Conservation (phyloP, 1,140 invertebrate genomes). For the Temnothorax longispinosus region DNA sequence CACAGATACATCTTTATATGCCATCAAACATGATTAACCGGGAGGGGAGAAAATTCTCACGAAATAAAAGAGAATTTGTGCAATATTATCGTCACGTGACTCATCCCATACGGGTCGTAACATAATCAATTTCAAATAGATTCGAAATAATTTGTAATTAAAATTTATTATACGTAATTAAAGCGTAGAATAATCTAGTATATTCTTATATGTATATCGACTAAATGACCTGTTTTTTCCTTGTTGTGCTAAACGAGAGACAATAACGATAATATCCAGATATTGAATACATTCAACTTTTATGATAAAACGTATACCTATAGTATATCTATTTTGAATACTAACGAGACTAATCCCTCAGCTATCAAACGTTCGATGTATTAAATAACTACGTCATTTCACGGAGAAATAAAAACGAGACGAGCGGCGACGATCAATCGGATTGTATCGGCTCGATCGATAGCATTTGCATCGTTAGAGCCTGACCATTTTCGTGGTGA, state of each 20-base stretch:
- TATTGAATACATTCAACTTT: background rate
- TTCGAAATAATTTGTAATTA: background rate
- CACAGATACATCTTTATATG: background rate
- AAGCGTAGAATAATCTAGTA: too few species aligned
- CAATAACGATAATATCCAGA: background rate
- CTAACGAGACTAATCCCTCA: slow-evolving; percentile 10
- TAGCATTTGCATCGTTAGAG: slow-evolving; percentile 45
- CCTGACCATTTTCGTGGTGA: slow-evolving; percentile 27
- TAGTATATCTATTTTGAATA: background rate
- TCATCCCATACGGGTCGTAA: background rate
- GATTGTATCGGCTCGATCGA: background rate
- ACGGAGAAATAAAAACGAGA: background rate
- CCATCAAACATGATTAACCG: background rate
- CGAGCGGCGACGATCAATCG: slow-evolving; percentile 21
- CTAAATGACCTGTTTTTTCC: background rate
- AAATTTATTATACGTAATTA: background rate
- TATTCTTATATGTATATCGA: background rate
- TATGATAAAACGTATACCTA: background rate
- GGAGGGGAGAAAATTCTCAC: background rate
- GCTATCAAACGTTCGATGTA: slow-evolving; percentile 3
- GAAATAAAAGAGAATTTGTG: background rate
- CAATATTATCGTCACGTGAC: background rate
- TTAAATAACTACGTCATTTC: slow-evolving; percentile 36
- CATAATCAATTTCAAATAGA: background rate
- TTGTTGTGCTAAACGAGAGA: background rate